Evolutionary conservation across 2,113 vertebrate species (phyloP), one percentile per base, ranked within the genome.

Genomic region (Cavia aperea): DNA sequence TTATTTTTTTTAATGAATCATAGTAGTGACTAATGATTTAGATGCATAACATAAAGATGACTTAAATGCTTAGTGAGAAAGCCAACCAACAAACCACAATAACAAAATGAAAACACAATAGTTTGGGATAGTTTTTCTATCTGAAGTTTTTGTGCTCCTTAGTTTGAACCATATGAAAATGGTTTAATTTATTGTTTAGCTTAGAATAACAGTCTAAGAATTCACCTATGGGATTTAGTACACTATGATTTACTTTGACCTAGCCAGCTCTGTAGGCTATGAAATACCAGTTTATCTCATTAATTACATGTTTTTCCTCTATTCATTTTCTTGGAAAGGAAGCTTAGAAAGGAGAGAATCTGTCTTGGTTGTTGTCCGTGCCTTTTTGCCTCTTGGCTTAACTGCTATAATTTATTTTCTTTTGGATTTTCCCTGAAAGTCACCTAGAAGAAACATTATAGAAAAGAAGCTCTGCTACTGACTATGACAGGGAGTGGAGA

Each of bases 331-430:
- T 96, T 95, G 93, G 92, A 96, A 94, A 90, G 33, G 65, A 72
- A 83, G 33, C 49, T 85, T 86, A 95, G 85, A 92, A 93, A 91
- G 72, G 16, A 96, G 88, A 81, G 92, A 93, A 62, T 94, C 79
- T 94, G 83, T 93, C 63, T 93, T 94, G 88, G 65, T 95, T 95
- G 75, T 90, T 94, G 70, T 77, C 49, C 84, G 77, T 91, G 87
- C 54, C 77, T 92, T 63, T 73, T 93, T 92, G 77, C 78, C 36
- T 96, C 73, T 96, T 93, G 89, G 83, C 88, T 91, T 95, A 89
- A 90, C 75, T 95, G 39, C 46, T 95, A 14, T 92, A 93, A 96
- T 96, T 92, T 96, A 90, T 96, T 97, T 96, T 96, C 79, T 95
- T 95, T 96, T 92, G 68, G 16, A 72, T 89, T 96, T 94, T 89